A percentile compares a stretch with the other conserved stretches of the same genome.
Evolutionary conservation across 2,888 invertebrate genomes (phyloP).

Genomic region (Fabriciana adippe): DNA sequence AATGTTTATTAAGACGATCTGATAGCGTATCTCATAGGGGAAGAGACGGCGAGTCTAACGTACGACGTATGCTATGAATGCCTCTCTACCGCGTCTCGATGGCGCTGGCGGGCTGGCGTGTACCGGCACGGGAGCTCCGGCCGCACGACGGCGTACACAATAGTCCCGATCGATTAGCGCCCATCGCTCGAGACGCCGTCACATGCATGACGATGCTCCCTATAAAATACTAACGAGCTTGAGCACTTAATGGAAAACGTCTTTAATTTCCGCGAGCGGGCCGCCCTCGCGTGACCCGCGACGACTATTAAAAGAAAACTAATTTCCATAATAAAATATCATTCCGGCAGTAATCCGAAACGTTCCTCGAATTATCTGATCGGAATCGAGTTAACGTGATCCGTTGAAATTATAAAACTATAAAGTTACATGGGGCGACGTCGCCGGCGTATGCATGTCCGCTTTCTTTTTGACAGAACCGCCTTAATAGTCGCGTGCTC

Average conservation of each 20-base stretch:
- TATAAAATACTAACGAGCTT: slow-evolving; percentile 61
- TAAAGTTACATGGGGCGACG: slow-evolving; percentile 73
- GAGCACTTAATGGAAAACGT: slow-evolving; percentile 58
- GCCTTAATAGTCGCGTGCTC: slow-evolving; percentile 76
- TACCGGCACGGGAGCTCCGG: slow-evolving; percentile 37
- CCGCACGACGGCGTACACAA: slow-evolving; percentile 55
- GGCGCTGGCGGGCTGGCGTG: slow-evolving; percentile 40
- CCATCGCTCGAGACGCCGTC: slow-evolving; percentile 42
- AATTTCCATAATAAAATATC: slow-evolving; percentile 78
- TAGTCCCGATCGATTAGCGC: slow-evolving; percentile 73
- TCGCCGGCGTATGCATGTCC: slow-evolving; percentile 72
- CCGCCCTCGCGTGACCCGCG: slow-evolving; percentile 70
- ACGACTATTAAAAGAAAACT: slow-evolving; percentile 76
- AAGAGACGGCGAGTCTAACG: slow-evolving; percentile 68
- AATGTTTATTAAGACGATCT: slow-evolving; percentile 81
- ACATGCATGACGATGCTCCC: slow-evolving; percentile 42
- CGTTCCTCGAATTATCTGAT: slow-evolving; percentile 69
- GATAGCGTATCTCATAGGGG: slow-evolving; percentile 74
- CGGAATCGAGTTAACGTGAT: slow-evolving; percentile 77
- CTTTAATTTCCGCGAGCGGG: slow-evolving; percentile 61
- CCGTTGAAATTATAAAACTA: slow-evolving; percentile 76
- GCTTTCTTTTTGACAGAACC: slow-evolving; percentile 73
- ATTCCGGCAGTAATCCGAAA: slow-evolving; percentile 57
- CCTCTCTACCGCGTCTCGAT: slow-evolving; percentile 43
- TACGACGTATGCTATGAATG: slow-evolving; percentile 75